Conservation (phyloP, 2,797 vertebrate species). For the Acestrorhynchus altus region DNA sequence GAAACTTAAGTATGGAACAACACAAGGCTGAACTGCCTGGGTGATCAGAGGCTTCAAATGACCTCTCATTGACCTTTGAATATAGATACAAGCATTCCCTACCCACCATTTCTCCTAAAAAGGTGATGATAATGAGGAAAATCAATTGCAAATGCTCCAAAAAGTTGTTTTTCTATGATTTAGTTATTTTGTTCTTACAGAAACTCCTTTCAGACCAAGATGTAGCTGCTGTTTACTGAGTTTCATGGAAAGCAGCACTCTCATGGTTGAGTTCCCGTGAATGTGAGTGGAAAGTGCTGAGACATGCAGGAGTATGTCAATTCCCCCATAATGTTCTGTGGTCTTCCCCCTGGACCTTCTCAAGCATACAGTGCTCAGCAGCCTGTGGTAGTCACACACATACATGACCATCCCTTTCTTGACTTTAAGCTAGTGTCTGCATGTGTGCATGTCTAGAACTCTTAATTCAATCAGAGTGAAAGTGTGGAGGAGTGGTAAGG, state of each 20-base stretch:
- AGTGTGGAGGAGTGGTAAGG: background rate
- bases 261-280: background rate
- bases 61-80: constrained; percentile 25
- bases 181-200: too few species aligned
- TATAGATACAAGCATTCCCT: background rate
- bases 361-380: background rate
- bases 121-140: background rate
- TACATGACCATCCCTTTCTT: constrained; percentile 1
- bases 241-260: background rate
- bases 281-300: constrained; percentile 32
- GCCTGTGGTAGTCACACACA: background rate
- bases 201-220: background rate
- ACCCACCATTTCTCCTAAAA: too few species aligned
- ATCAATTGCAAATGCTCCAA: background rate
- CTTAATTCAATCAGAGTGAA: background rate
- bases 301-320: constrained; percentile 17
- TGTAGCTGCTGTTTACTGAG: background rate
- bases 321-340: constrained; percentile 12
- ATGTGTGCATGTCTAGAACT: background rate
- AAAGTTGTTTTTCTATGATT: background rate
- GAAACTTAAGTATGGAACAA: constrained; percentile 10
- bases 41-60: constrained; percentile 10
- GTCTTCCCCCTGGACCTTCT: constrained; percentile 5
- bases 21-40: constrained; percentile 19
- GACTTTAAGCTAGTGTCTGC: background rate